Evolutionary conservation across 2,888 invertebrate genomes (phyloP).

Genomic region (Nemurella pictetii): DNA sequence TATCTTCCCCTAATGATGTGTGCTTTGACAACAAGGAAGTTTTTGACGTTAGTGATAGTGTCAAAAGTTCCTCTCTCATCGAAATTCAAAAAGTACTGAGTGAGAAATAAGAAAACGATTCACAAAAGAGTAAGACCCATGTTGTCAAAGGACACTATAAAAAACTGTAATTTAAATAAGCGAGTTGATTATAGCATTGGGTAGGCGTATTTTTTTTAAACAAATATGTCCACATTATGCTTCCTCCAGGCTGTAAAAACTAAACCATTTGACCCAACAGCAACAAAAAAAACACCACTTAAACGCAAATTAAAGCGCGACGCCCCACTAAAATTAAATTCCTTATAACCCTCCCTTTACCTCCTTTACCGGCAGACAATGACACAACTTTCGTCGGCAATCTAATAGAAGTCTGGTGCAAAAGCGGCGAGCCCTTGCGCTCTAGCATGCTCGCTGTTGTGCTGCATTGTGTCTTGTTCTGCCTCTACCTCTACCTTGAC

Average conservation of each 20-base stretch:
- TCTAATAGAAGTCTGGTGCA: background rate
- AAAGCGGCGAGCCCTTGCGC: background rate
- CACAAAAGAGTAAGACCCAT: background rate
- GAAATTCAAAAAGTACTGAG: background rate
- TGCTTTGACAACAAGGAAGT: background rate
- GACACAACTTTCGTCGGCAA: background rate
- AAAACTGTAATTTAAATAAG: background rate
- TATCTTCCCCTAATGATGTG: background rate
- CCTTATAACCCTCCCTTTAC: no score
- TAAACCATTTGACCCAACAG: background rate
- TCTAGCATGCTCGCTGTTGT: no score
- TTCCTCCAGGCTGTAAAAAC: background rate
- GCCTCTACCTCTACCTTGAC: background rate
- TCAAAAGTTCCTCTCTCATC: background rate
- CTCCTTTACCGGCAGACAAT: background rate
- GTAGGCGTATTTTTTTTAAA: background rate
- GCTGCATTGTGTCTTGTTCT: background rate
- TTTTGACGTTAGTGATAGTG: background rate
- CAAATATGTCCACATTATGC: background rate
- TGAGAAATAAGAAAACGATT: background rate
- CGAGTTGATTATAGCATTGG: background rate
- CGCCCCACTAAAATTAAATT: background rate
- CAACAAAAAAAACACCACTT: background rate
- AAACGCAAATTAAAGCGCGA: background rate
- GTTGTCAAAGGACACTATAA: background rate